These are phyloP conservation scores for Eurytoma californica DNA, from an alignment of 2,888 invertebrate species.

Conservation along the genomic window DNA sequence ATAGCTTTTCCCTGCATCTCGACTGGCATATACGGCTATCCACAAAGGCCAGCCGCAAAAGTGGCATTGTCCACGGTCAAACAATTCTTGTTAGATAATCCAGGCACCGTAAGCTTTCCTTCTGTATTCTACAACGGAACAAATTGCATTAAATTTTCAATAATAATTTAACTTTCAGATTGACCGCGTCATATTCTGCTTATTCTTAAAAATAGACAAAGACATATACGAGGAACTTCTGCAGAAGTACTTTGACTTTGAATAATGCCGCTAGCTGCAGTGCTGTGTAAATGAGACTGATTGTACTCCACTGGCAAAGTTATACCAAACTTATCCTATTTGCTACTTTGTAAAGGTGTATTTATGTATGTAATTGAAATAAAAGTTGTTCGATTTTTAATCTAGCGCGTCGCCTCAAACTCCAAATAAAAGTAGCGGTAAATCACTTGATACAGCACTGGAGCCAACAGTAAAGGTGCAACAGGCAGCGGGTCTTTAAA, in stretches of 20 bases:
- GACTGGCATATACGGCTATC: conserved; percentile 94
- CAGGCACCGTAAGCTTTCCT: conserved; percentile 71
- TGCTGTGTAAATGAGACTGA: conserved; percentile 2
- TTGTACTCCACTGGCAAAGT: conserved; percentile 2
- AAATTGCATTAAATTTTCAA: conserved; percentile 5
- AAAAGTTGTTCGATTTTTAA: not conserved
- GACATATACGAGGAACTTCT: conserved; percentile 83
- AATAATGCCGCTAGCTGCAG: conserved; percentile 3
- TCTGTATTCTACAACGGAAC: not conserved
- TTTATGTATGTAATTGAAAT: conserved; percentile 6
- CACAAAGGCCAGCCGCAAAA: conserved; percentile 85
- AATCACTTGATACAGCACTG: not conserved
- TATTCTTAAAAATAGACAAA: conserved; percentile 84
- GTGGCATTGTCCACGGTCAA: conserved; percentile 83
- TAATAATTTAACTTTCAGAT: conserved; percentile 75
- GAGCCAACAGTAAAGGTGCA: not conserved
- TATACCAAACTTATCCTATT: not conserved
- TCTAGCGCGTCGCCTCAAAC: not conserved
- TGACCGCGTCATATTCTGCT: conserved; percentile 87
- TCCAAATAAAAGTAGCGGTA: not conserved
- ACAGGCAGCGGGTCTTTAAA: conserved; percentile 8
- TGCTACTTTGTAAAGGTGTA: conserved; percentile 3
- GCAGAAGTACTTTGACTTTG: conserved; percentile 80
- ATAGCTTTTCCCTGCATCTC: conserved; percentile 94
- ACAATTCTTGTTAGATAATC: conserved; percentile 78